phyloP scores from a whole-genome alignment of 2,113 vertebrate genomes.

The Nestor notabilis region DNA sequence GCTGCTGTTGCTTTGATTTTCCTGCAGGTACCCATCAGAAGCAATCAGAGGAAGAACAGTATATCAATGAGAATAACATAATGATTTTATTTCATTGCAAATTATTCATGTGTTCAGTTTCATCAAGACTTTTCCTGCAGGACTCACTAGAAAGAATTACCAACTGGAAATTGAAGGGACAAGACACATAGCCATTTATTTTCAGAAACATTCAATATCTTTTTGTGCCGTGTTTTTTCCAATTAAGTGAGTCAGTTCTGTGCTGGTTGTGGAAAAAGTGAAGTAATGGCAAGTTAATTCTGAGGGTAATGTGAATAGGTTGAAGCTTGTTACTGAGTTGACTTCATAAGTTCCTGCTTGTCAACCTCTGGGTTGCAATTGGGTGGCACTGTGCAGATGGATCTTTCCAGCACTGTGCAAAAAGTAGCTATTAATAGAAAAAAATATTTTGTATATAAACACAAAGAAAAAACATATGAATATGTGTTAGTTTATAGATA shows the following conservation, averaged over 20 bases:
- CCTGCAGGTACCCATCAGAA: not conserved
- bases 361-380: not conserved
- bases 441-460: not conserved
- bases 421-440: not conserved
- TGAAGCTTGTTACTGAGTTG: not conserved
- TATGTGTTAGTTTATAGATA: not conserved
- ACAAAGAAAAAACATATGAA: not conserved
- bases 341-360: not conserved
- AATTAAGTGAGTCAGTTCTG: not conserved
- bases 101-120: not conserved
- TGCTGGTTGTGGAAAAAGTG: not conserved
- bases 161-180: not conserved
- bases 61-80: not conserved
- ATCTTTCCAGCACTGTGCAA: not conserved
- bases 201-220: not conserved
- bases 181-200: not conserved
- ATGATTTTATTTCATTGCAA: not conserved
- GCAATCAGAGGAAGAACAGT: not conserved
- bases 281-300: not conserved
- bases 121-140: not conserved
- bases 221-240: not conserved
- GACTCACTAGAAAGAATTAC: not conserved
- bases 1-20: not conserved
- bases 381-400: not conserved
- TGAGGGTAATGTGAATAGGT: not conserved